Conservation (phyloP, 2,888 invertebrate genomes). For the Cylindroiulus punctatus region DNA sequence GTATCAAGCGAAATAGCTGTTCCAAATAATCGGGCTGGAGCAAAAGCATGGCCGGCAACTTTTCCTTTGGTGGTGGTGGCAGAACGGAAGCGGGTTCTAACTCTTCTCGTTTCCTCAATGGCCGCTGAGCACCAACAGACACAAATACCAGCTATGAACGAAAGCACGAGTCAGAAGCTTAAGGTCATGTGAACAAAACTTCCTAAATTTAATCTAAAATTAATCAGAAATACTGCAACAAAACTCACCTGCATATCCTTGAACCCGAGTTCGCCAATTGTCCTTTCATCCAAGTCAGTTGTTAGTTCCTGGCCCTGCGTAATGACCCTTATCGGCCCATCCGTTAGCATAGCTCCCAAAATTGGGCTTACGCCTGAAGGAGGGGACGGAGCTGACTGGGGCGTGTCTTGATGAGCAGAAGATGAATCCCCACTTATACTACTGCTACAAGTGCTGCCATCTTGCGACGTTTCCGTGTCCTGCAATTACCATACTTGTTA, state of each 20-base stretch:
- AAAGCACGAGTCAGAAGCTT: no score
- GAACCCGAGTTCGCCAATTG: conserved; percentile 89
- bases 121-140: conserved; percentile 81
- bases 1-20: conserved; percentile 89
- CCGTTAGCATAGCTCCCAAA: conserved; percentile 77
- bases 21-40: conserved; percentile 89
- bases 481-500: background rate
- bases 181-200: no score
- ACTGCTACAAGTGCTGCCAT: conserved; percentile 49
- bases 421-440: conserved; percentile 32
- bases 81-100: conserved; percentile 86
- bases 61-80: conserved; percentile 81
- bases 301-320: conserved; percentile 90
- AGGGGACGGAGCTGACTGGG: conserved; percentile 39
- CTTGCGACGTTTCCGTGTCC: conserved; percentile 35
- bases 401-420: background rate
- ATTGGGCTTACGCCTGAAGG: conserved; percentile 68
- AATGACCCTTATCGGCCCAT: conserved; percentile 89
- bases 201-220: no score
- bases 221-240: background rate
- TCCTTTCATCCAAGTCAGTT: conserved; percentile 91
- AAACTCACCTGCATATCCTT: conserved; percentile 84
- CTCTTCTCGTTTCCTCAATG: conserved; percentile 73
- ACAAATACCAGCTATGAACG: conserved; percentile 83
- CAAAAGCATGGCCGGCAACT: conserved; percentile 84